Evolutionary conservation across 2,113 vertebrate genomes (phyloP).

Genomic region (Sialia sialis): DNA sequence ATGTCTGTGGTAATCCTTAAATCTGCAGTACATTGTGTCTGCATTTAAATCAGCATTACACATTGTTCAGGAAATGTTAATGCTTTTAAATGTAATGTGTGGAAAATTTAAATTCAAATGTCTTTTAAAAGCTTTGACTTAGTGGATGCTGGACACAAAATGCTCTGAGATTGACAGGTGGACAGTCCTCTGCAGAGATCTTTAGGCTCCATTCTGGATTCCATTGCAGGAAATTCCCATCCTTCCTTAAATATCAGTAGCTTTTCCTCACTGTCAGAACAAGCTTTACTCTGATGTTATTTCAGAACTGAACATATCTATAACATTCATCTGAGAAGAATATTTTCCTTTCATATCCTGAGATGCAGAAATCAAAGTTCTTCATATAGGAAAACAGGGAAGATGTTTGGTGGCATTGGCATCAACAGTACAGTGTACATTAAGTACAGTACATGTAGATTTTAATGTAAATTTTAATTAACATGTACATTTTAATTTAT

Average conservation of each 20-base stretch:
- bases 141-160: background rate
- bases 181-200: background rate
- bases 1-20: conserved; percentile 19
- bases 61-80: conserved; percentile 14
- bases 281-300: background rate
- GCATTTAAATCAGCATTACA: background rate
- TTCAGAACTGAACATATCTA: background rate
- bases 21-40: background rate
- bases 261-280: background rate
- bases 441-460: background rate
- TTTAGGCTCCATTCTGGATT: background rate
- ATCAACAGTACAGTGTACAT: background rate
- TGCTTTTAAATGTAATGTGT: background rate
- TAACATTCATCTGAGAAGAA: background rate
- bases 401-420: background rate
- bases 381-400: background rate
- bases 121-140: background rate
- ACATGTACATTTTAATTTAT: background rate
- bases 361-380: background rate
- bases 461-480: background rate
- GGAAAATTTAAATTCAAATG: background rate
- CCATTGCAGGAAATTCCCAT: background rate
- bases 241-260: background rate
- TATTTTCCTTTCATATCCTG: background rate
- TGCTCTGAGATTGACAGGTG: background rate